phyloP scores from a whole-genome alignment of 2,888 invertebrate species.

The Mactromeris polynyma region DNA sequence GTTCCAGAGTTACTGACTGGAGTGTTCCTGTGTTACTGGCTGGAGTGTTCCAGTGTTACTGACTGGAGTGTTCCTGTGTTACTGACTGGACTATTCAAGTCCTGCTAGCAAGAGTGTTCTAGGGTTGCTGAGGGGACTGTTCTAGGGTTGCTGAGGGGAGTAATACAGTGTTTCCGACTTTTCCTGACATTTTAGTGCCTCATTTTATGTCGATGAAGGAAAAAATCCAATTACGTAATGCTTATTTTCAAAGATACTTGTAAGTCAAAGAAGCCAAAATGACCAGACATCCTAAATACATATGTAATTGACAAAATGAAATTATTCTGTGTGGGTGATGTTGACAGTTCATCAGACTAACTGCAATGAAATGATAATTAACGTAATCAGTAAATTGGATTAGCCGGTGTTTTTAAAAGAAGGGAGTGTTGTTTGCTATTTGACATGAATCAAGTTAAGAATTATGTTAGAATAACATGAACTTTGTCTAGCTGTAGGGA shows the following conservation, averaged over 20 bases:
- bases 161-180: too few species aligned
- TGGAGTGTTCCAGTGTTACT: too few species aligned
- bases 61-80: too few species aligned
- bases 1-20: too few species aligned
- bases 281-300: not conserved
- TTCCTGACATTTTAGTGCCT: too few species aligned
- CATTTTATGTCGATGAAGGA: not conserved
- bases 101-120: too few species aligned
- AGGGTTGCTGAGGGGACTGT: too few species aligned
- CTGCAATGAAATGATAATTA: not conserved
- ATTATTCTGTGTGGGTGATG: not conserved
- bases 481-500: not conserved
- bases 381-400: not conserved
- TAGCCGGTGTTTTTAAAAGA: not conserved
- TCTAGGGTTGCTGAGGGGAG: too few species aligned
- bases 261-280: not conserved
- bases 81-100: too few species aligned
- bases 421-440: not conserved
- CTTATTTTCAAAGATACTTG: not conserved
- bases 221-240: not conserved
- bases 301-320: not conserved
- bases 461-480: not conserved
- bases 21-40: too few species aligned
- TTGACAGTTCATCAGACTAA: not conserved
- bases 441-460: not conserved